Base-by-base conservation (phyloP, 2,797 vertebrate species). In the Sebastes minor region DNA sequence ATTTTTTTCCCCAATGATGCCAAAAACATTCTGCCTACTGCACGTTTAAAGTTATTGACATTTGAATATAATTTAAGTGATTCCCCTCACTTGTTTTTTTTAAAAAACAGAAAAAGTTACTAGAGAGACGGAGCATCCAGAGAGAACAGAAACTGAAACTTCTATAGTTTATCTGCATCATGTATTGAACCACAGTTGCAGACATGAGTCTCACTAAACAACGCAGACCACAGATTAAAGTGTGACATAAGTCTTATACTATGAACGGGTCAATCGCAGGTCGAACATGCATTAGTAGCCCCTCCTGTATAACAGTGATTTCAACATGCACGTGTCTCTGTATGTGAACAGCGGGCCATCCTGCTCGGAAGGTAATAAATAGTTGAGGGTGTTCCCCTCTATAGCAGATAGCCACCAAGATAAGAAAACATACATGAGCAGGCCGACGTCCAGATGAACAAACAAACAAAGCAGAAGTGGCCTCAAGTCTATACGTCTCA, bases 321-420 rank as follows among this genome's bases (percentile, higher is more conserved):
- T 63, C 32, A 81, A 59, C 6, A 18, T 67, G 25, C 53, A 59
- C 64, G 33, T 8, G 49, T 61, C 16, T 62, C 61, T 72, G 72
- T 69, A 1, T 46, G 20, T 57, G 33, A 62, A 69, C 66, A 82
- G 62, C 16, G 2, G 27, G 32, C 52, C 28, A 18, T 53, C 72
- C 71, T 78, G 62, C 71, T 73, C 13, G 4, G 62, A 81, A 66
- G 57, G 78, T 80, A 83, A 84, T 92, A 91, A 93, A 92, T 72
- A 88, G 74, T 66, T n/a, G 33, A 53, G 87, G 87, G 90, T 78
- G 88, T 84, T 81, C 63, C 86, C 84, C 72, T 62, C 76, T 52
- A 10, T 10, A 52, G 76, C 81, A 83, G 84, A 79, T 80, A 65
- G 86, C 81, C 76, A 76, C 77, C 62, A 52, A 91, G 82, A 91